Conservation (phyloP, 2,113 vertebrate genomes). For the Corydoras sp. region DNA sequence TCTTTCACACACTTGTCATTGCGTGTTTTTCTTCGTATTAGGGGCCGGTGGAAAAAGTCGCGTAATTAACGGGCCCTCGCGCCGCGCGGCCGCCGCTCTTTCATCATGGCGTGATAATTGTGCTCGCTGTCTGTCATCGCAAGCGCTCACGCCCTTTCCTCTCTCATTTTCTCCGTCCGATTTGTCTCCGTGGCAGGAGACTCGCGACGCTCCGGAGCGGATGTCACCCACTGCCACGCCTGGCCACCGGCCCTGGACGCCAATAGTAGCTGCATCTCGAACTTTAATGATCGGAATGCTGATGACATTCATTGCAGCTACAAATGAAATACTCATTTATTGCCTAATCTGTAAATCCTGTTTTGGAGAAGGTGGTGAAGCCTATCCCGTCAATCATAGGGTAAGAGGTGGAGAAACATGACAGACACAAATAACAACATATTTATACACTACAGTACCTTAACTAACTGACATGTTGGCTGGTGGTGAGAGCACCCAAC, state of each 20-base stretch:
- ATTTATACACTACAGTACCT: no score
- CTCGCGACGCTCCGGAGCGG: constrained; percentile 40
- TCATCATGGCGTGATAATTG: constrained; percentile 99
- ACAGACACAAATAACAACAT: no score
- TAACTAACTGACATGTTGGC: no score
- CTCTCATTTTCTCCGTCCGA: constrained; percentile 67
- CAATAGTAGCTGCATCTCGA: constrained; percentile 77
- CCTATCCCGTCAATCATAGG: not conserved
- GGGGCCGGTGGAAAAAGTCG: constrained; percentile 96
- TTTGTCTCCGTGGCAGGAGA: constrained; percentile 81
- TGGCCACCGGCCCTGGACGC: constrained; percentile 68
- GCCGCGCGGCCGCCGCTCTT: constrained; percentile 80
- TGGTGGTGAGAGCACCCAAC: no score
- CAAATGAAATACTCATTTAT: constrained; percentile 52
- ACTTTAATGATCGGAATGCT: constrained; percentile 77
- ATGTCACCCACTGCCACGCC: constrained; percentile 52
- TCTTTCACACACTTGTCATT: constrained; percentile 99
- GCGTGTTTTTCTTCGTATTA: constrained; percentile 99
- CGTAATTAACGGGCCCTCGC: constrained; percentile 95
- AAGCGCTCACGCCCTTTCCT: constrained; percentile 80
- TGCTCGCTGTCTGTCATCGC: constrained; percentile 96
- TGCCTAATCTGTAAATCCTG: no score
- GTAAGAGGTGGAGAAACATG: no score
- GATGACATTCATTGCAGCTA: constrained; percentile 53
- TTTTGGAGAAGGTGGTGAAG: no score